Percentiles rank a stretch among this genome's conserved stretches.
phyloP scores from a whole-genome alignment of 2,888 invertebrate species.

The Cordilura impudica region DNA sequence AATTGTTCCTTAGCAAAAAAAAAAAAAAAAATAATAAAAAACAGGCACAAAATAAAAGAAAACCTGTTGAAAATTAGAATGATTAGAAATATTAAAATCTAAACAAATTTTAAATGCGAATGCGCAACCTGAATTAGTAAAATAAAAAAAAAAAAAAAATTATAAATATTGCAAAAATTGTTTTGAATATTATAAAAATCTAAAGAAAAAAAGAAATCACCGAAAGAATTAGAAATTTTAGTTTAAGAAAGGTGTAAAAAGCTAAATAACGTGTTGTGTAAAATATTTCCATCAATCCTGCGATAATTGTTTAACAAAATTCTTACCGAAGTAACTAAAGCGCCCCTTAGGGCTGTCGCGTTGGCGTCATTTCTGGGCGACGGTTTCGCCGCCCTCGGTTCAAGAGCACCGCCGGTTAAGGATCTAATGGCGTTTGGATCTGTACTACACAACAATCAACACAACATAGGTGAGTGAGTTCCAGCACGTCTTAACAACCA shows the following conservation, averaged over 20 bases:
- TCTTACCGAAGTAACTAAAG: slow-evolving; percentile 78
- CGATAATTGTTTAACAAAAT: slow-evolving; percentile 72
- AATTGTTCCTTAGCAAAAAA: slow-evolving; percentile 31
- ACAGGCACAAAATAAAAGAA: background rate
- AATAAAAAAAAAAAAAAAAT: slow-evolving; percentile 9
- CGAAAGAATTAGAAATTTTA: background rate
- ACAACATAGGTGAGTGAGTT: slow-evolving; percentile 78
- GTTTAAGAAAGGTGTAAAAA: background rate
- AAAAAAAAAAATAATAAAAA: slow-evolving; percentile 54
- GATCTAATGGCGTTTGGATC: slow-evolving; percentile 79
- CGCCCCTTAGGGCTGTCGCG: slow-evolving; percentile 79
- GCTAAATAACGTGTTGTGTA: background rate
- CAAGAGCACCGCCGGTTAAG: slow-evolving; percentile 78
- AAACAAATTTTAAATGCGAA: background rate
- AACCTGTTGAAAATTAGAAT: slow-evolving; percentile 53
- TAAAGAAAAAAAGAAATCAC: background rate
- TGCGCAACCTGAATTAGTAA: slow-evolving; percentile 1
- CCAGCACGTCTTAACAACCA: too few relatives aligned
- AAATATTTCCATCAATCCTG: slow-evolving; percentile 25
- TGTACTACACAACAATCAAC: slow-evolving; percentile 78
- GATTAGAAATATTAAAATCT: slow-evolving; percentile 17
- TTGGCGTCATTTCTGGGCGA: slow-evolving; percentile 79
- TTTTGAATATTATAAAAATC: too few relatives aligned
- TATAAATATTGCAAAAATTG: background rate
- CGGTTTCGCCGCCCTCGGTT: slow-evolving; percentile 78